Evolutionary conservation across 2,888 invertebrate species (phyloP).

Genomic region (Helobdella robusta): DNA sequence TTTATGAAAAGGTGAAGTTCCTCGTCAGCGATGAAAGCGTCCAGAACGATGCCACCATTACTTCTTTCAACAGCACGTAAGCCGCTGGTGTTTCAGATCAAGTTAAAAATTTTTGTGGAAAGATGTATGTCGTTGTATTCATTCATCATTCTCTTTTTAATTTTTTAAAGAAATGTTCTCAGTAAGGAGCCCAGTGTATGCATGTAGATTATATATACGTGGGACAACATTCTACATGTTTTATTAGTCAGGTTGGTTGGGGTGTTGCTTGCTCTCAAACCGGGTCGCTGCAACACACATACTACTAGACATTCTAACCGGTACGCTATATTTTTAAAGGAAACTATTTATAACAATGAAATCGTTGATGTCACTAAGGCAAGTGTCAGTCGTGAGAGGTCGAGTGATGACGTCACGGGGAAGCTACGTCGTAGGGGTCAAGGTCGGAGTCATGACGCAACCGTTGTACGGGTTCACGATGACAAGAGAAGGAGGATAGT

Average conservation of each 20-base stretch:
- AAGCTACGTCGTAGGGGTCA: slow-evolving; percentile 88
- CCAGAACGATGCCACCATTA: slow-evolving; percentile 92
- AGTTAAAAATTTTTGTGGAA: too few species aligned
- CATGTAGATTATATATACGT: too few species aligned
- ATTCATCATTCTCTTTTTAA: too few species aligned
- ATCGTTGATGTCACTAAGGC: slow-evolving; percentile 57
- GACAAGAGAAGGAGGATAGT: slow-evolving; percentile 50
- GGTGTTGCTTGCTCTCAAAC: too few species aligned
- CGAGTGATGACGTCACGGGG: slow-evolving; percentile 88
- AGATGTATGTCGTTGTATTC: too few species aligned
- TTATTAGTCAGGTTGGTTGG: too few species aligned
- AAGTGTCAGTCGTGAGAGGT: slow-evolving; percentile 95
- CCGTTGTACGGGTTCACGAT: slow-evolving; percentile 83
- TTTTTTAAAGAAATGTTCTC: too few species aligned
- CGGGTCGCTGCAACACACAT: too few species aligned
- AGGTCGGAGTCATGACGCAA: slow-evolving; percentile 89
- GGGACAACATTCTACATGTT: too few species aligned
- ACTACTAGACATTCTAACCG: too few species aligned
- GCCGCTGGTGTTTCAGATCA: neutral
- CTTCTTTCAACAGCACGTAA: slow-evolving; percentile 95
- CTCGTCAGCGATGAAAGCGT: slow-evolving; percentile 96
- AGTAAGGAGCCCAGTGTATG: too few species aligned
- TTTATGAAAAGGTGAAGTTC: slow-evolving; percentile 93
- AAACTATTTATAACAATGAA: neutral
- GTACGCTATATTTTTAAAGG: neutral